phyloP scores from a whole-genome alignment of 2,113 vertebrate genomes.

The Kryptolebias marmoratus region DNA sequence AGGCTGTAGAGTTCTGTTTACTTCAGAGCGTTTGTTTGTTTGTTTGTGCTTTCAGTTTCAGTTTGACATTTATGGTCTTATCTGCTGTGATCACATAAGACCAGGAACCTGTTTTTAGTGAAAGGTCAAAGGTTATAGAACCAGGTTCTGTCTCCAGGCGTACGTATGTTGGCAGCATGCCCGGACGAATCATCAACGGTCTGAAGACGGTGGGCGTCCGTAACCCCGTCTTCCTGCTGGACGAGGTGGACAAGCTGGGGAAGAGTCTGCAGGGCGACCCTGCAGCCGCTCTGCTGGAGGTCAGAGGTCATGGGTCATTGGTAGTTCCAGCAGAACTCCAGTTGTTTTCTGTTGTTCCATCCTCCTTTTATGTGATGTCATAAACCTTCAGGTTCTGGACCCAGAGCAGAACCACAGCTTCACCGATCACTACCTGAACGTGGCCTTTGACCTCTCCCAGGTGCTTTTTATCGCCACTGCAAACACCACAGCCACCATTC shows the following conservation, averaged over 20 bases:
- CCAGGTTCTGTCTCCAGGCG: conserved; percentile 75
- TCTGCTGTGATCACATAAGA: no score
- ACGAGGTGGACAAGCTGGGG: conserved; percentile 96
- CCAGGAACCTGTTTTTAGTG: no score
- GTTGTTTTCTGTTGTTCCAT: no score
- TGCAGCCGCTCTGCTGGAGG: conserved; percentile 95
- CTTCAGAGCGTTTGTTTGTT: no score
- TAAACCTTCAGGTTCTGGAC: conserved; percentile 87
- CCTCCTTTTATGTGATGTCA: no score
- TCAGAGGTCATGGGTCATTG: conserved; percentile 41
- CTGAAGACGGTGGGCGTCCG: conserved; percentile 93
- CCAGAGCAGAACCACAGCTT: conserved; percentile 98
- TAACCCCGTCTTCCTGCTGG: conserved; percentile 95
- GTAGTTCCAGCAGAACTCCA: no score
- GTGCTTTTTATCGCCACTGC: conserved; percentile 98
- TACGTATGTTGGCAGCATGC: conserved; percentile 98
- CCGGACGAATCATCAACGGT: conserved; percentile 95
- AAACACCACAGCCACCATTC: conserved; percentile 92
- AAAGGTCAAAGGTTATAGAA: not conserved
- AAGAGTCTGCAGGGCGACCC: conserved; percentile 97
- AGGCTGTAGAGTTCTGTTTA: no score
- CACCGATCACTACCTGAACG: conserved; percentile 96
- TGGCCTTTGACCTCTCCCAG: conserved; percentile 97
- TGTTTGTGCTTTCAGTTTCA: no score
- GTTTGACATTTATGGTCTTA: no score